Base-by-base conservation (phyloP, 2,113 vertebrate species). In the Megaceryle maxima region DNA sequence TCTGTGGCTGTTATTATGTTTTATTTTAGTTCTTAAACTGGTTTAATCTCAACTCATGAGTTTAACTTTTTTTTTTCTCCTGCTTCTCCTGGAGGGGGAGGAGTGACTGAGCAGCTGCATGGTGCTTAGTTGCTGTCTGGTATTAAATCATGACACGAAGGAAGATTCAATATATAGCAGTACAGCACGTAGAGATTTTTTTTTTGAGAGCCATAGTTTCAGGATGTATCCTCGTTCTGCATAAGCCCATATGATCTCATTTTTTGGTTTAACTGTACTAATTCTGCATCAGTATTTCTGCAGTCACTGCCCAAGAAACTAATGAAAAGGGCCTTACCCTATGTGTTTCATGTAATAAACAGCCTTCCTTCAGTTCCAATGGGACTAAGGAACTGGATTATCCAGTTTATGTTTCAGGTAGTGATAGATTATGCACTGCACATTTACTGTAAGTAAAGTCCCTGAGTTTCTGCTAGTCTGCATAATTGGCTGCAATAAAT, bases 401-500 rank as follows among this genome's bases (percentile, higher is more conserved):
- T 66, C 80, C 76, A 62, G 96, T 97, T 81, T 94, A 53, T 93
- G 79, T 94, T 94, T 88, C 77, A 87, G 41, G 74, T 78, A 78
- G 83, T 94, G 96, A 97, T 90, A 83, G 63, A 83, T 75, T 55
- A 89, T 70, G 83, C 57, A 57, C 92, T 91, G 94, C 83, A 93
- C 85, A 76, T 76, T 96, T 88, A 79, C 31, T 74, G 55, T 95
- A 91, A 95, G 76, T 44, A 78, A 88, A 94, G 76, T 63, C 60
- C 74, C 70, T 13, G n/a, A 91, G 57, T 75, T 95, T 87, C 88
- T 89, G 76, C 56, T 92, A 39, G 53, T 88, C 89, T 92, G 88
- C 94, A 92, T 93, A 97, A 96, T 90, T 1, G 4, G 69, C 80
- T 62, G 48, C 90, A 85, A 81, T 96, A 95, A 92, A 96, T 94